phyloP scores from a whole-genome alignment of 2,888 invertebrate genomes.

The Agrotis ipsilon region DNA sequence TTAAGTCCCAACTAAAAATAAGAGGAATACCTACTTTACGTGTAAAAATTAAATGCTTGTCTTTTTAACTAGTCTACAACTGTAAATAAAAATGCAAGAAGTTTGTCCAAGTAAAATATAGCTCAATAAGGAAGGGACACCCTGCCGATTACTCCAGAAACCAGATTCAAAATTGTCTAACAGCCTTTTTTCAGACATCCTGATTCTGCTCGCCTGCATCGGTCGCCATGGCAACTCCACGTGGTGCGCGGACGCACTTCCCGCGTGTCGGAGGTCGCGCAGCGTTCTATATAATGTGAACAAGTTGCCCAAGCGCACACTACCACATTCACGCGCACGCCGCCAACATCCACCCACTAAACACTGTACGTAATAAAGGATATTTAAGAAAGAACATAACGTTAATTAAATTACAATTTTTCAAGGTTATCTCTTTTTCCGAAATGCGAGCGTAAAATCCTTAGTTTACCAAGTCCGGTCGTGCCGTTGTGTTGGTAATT shows the following conservation, averaged over 20 bases:
- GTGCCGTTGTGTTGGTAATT: slow-evolving; percentile 78
- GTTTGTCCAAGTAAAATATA: background rate
- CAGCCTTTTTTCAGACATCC: slow-evolving; percentile 13
- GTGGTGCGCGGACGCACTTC: slow-evolving; percentile 75
- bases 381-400: slow-evolving; percentile 58
- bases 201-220: slow-evolving; percentile 29
- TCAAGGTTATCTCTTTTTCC: slow-evolving; percentile 75
- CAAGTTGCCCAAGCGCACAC: slow-evolving; percentile 83
- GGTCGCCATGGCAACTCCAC: slow-evolving; percentile 64
- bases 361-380: slow-evolving; percentile 82
- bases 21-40: too few relatives aligned
- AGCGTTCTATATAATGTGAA: slow-evolving; percentile 88
- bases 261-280: slow-evolving; percentile 85
- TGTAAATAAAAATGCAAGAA: background rate
- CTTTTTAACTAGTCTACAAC: background rate
- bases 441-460: slow-evolving; percentile 73
- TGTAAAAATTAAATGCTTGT: background rate
- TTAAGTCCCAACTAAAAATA: too few relatives aligned
- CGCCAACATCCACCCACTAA: slow-evolving; percentile 81
- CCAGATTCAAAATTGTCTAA: background rate
- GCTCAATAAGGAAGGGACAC: background rate
- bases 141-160: background rate
- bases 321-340: slow-evolving; percentile 83
- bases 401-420: slow-evolving; percentile 68
- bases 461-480: slow-evolving; percentile 41